A percentile compares a stretch with the other conserved stretches of the same genome.
These are phyloP conservation scores for Trichechus manatus DNA, from an alignment of 2,113 vertebrate species.

Conservation along the genomic window DNA sequence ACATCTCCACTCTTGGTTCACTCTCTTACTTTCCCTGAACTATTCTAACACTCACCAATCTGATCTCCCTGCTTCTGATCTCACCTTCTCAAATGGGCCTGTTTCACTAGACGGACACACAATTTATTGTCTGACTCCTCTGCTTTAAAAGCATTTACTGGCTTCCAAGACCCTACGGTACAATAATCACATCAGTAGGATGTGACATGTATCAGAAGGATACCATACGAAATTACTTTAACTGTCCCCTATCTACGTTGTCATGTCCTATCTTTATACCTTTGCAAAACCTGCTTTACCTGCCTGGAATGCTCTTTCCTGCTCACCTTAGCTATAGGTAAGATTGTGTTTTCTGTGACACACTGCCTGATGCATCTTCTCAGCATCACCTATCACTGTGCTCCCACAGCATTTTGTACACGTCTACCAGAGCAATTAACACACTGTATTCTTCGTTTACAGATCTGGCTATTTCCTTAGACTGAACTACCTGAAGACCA, in stretches of 20 bases:
- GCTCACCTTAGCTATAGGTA: neutral
- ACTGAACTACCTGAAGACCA: neutral
- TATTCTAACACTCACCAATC: neutral
- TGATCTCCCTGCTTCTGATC: neutral
- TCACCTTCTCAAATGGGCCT: neutral
- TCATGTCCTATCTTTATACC: neutral
- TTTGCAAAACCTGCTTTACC: neutral
- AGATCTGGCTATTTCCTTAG: neutral
- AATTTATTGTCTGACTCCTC: neutral
- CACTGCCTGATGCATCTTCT: neutral
- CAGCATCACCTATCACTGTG: neutral
- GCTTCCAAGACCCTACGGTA: neutral
- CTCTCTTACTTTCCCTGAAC: neutral
- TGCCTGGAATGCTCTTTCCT: neutral
- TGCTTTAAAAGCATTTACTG: neutral
- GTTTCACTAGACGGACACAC: neutral
- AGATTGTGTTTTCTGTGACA: neutral
- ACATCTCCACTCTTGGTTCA: neutral
- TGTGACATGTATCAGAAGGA: too few species aligned
- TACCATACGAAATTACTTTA: neutral
- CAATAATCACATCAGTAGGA: neutral
- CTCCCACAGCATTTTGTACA: neutral
- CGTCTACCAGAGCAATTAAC: neutral
- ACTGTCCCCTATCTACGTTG: neutral
- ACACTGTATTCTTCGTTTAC: neutral